These are phyloP conservation scores for Pilophorus perplexus DNA, from an alignment of 2,888 invertebrate species.

Conservation along the genomic window DNA sequence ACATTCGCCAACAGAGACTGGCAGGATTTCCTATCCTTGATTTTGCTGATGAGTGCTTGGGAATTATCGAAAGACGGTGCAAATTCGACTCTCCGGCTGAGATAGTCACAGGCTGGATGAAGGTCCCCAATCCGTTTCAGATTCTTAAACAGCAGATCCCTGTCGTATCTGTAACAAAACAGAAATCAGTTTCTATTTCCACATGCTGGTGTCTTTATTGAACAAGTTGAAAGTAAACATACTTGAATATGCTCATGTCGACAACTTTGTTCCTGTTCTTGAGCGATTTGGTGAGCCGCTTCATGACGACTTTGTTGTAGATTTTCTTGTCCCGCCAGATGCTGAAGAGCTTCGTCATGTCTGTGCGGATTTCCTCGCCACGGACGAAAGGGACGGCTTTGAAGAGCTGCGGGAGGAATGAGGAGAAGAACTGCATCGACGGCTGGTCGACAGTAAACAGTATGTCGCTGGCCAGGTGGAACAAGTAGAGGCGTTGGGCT, in stretches of 20 bases:
- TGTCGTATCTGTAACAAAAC: too few species aligned
- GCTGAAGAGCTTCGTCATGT: constrained; percentile 19
- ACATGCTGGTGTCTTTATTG: too few species aligned
- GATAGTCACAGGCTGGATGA: constrained; percentile 16
- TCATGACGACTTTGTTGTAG: constrained; percentile 25
- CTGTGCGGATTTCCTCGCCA: constrained; percentile 19
- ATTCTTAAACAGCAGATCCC: constrained; percentile 10
- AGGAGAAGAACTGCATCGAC: constrained; percentile 18
- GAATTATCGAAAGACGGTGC: constrained; percentile 15
- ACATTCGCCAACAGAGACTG: constrained; percentile 3
- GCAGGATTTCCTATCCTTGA: constrained; percentile 17
- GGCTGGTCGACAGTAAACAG: constrained; percentile 14
- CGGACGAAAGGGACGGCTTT: constrained; percentile 31
- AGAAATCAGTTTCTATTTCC: too few species aligned
- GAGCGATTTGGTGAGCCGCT: constrained; percentile 4
- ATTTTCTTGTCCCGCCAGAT: constrained; percentile 31
- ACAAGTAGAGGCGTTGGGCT: constrained; percentile 22
- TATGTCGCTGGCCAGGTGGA: constrained; percentile 31
- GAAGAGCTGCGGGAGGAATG: constrained; percentile 23
- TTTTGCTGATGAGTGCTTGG: neutral
- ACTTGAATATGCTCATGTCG: constrained; percentile 15
- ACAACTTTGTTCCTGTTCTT: constrained; percentile 31
- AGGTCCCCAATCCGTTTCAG: neutral
- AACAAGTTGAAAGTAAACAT: too few species aligned
- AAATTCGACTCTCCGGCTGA: constrained; percentile 1